Evolutionary conservation across 2,888 invertebrate genomes (phyloP), one percentile per base, ranked within the genome.

Genomic region (Ashinkailepas kermadecensis): DNA sequence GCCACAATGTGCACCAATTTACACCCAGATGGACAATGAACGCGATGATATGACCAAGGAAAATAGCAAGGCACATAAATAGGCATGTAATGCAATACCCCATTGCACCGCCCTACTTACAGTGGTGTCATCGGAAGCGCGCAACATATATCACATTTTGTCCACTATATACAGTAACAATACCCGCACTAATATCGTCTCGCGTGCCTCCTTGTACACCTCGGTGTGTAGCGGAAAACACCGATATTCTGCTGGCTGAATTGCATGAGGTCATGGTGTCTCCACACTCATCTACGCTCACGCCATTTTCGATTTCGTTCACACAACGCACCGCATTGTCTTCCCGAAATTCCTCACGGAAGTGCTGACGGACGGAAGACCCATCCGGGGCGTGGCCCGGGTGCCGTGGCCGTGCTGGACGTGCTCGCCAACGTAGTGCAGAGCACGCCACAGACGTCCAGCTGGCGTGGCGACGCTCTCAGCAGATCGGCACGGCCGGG

Each of bases 401-500:
- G 12, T 18, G 62, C 62, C 15, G 62, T 18, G 62, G 62, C 62
- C 62, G 62, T 13, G 62, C 23, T 23, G 12, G 18, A n/a, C 23
- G 23, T 8, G 65, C 23, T 23, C 65, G 65, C 23, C 23, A 23
- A 23, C 13, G 67, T 12, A 25, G 25, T 11, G 67, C 67, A 25
- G 67, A 13, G 67, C 67, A 25, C 25, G 67, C 67, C 12, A 6
- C 9, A 25, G 25, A 12, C 23, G 8, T 7, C n/a, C 23, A 12
- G 12, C 67, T 2, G 13, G 13, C 11, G 3, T 25, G 7, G 67
- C 11, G 10, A 4, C 25, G 9, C 54, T 6, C 74, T 74, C 74
- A 74, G 87, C 92, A 92, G 83, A 91, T 89, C 58, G 92, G 90
- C 78, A 90, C 91, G 0, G 90, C 89, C 0, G 92, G 90, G 85